Conservation (phyloP, 1,140 invertebrate genomes). For the Fopius arisanus region DNA sequence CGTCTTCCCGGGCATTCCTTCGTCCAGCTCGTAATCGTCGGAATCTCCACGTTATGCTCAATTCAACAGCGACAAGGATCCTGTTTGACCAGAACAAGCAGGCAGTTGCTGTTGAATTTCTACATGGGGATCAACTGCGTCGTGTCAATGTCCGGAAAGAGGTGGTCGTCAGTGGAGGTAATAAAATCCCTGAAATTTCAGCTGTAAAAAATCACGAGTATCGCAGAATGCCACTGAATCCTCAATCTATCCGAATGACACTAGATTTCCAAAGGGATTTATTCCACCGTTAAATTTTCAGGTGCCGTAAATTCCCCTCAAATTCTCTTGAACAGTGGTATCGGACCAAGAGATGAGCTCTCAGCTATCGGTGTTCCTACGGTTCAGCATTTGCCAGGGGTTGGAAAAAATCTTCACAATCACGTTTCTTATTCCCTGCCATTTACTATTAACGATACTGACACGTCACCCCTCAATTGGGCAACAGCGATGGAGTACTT, state of each 20-base stretch:
- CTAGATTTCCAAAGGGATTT: too few relatives aligned
- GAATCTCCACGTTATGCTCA: constrained; percentile 81
- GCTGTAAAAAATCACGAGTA: neutral
- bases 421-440: constrained; percentile 81
- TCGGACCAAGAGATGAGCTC: constrained; percentile 80
- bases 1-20: constrained; percentile 82
- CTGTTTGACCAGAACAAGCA: constrained; percentile 76
- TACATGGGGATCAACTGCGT: constrained; percentile 63
- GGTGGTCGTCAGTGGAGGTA: constrained; percentile 68
- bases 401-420: constrained; percentile 89
- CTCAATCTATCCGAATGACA: too few relatives aligned
- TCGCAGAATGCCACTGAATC: too few relatives aligned
- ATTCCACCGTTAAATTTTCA: constrained; percentile 5
- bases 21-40: constrained; percentile 77
- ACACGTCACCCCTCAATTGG: constrained; percentile 83
- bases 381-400: constrained; percentile 80
- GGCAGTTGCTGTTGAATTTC: constrained; percentile 75
- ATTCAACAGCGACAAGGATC: constrained; percentile 76
- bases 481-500: constrained; percentile 88
- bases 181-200: neutral
- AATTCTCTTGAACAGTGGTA: constrained; percentile 82
- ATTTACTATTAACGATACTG: constrained; percentile 84
- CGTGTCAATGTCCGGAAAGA: constrained; percentile 66
- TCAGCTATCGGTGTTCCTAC: constrained; percentile 70
- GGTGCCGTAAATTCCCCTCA: constrained; percentile 84